Conservation (phyloP, 2,797 vertebrate genomes). For the Petrocephalus sullivani region DNA sequence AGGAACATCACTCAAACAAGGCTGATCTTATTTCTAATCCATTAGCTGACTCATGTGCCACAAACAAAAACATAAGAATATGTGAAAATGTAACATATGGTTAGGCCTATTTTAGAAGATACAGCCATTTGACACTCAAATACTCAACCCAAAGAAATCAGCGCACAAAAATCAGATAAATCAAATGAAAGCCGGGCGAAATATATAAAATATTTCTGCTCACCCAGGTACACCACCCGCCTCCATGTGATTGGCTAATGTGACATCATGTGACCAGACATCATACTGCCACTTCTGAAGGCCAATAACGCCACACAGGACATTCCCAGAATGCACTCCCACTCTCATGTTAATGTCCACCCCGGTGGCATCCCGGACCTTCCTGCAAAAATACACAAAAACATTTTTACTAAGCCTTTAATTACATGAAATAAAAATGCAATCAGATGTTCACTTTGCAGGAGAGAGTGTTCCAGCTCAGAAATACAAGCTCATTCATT, state of each 20-base stretch:
- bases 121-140: neutral
- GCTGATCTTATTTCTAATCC: neutral
- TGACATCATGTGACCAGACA: slow-evolving; percentile 97
- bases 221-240: slow-evolving; percentile 95
- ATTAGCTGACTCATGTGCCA: neutral
- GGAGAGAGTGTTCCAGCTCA: neutral
- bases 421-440: neutral
- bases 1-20: no score
- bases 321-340: slow-evolving; percentile 93
- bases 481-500: neutral
- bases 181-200: neutral
- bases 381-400: slow-evolving; percentile 59
- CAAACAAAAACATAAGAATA: neutral
- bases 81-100: neutral
- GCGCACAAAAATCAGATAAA: no score
- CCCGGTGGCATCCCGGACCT: slow-evolving; percentile 88
- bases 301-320: slow-evolving; percentile 92
- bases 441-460: neutral
- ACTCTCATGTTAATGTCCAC: slow-evolving; percentile 98
- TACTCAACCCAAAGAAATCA: neutral
- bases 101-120: neutral
- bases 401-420: neutral
- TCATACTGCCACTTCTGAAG: slow-evolving; percentile 98
- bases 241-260: slow-evolving; percentile 97
- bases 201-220: slow-evolving; percentile 21